phyloP scores from a whole-genome alignment of 2,888 invertebrate genomes.

The Neria commutata region DNA sequence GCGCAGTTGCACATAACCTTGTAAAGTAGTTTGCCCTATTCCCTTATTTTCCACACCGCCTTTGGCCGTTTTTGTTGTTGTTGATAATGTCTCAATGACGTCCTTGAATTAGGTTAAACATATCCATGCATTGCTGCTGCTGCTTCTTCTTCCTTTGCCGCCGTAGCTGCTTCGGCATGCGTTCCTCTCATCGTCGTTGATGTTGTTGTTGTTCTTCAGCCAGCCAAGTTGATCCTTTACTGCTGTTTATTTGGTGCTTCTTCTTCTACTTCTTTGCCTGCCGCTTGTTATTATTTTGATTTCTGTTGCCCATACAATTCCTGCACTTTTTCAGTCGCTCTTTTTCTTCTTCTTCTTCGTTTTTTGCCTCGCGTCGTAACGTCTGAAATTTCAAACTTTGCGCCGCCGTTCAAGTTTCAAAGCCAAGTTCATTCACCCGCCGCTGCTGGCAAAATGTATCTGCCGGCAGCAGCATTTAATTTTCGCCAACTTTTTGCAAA shows the following conservation, averaged over 20 bases:
- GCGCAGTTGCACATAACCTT: slow-evolving; percentile 40
- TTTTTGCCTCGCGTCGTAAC: slow-evolving; percentile 36
- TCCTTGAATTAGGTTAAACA: slow-evolving; percentile 58
- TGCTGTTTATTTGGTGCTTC: slow-evolving; percentile 26
- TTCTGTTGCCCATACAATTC: background rate
- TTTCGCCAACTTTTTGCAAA: too few species aligned
- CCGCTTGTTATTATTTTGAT: slow-evolving; percentile 6
- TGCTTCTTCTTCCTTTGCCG: background rate
- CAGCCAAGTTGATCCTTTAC: slow-evolving; percentile 13
- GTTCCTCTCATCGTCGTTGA: slow-evolving; percentile 5
- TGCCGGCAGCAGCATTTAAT: too few species aligned
- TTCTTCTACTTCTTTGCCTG: slow-evolving; percentile 10
- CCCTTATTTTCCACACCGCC: slow-evolving; percentile 56
- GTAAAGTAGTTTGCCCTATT: slow-evolving; percentile 59
- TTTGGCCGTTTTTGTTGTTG: slow-evolving; percentile 23
- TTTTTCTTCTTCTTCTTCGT: slow-evolving; percentile 7
- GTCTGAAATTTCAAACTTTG: slow-evolving; percentile 54
- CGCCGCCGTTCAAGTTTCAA: too few species aligned
- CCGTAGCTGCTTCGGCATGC: slow-evolving; percentile 1
- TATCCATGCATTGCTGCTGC: slow-evolving; percentile 18
- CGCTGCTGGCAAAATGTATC: too few species aligned
- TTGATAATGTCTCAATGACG: slow-evolving; percentile 54
- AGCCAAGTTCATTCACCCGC: too few species aligned
- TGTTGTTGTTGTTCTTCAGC: slow-evolving; percentile 32
- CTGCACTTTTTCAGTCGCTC: background rate